Base-by-base conservation (phyloP, 2,113 vertebrate species). In the Corythornis cristatus region DNA sequence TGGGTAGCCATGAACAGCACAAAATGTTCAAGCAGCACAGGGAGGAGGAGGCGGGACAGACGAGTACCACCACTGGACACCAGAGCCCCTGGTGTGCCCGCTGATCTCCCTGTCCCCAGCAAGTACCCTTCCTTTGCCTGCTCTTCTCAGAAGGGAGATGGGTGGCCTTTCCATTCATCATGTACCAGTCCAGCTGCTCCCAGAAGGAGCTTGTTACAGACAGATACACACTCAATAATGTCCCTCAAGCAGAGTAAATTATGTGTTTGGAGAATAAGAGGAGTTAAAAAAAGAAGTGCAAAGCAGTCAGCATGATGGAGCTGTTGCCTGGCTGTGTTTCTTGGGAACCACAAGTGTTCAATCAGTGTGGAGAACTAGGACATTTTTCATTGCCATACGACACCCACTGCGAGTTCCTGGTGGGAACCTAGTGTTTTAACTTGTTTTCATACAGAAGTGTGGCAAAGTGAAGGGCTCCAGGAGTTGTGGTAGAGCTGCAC, bases 11-110 rank as follows among this genome's bases (percentile, higher is more conserved):
- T 81, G 84, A 95, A 84, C 37, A 8, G 89, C 87, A 83, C 93
- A 92, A 71, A 94, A 87, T 83, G 92, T 96, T 90, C 92, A 87
- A 50, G 84, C 77, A 79, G 71, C 0, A 3, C 40, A 61, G 40
- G 33, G 80, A 84, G 71, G 31, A 89, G 89, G 68, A 87, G 50
- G 48, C 84, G 79, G 89, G 80, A 72, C 0, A 2, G 67, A 42
- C 1, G 26, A 60, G 71, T 92, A 91, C 56, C 42, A 70, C 54
- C 50, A 61, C 61, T 2, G 0, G 29, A n/a, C 3, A 5, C 82
- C 88, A 83, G 64, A 64, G 72, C 71, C 67, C 37, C 37, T 37
- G 37, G 37, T 37, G 37, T 37, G 37, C 37, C 3, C 0, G 45
- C 64, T 79, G 60, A 77, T 51, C 66, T 68, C 64, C 46, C 64